Conservation (phyloP, 2,113 vertebrate species). For the Sterna hirundo region DNA sequence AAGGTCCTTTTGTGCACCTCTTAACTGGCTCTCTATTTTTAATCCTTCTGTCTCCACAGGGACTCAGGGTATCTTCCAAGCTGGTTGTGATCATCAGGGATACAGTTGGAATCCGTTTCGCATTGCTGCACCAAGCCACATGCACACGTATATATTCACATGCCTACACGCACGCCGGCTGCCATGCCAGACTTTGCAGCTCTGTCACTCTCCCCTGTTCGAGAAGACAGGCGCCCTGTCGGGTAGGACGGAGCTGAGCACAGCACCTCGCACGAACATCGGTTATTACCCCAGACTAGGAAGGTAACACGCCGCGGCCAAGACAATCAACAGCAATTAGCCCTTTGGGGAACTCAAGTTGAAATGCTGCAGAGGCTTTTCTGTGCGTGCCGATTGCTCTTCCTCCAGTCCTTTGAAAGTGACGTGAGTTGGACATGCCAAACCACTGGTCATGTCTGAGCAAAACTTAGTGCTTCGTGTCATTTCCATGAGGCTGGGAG, state of each 20-base stretch:
- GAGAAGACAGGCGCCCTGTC: not conserved
- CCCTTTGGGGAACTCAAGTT: not conserved
- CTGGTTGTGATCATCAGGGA: not conserved
- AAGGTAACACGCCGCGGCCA: not conserved
- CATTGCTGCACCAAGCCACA: not conserved
- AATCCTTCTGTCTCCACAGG: not conserved
- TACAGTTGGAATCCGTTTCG: not conserved
- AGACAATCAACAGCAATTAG: not conserved
- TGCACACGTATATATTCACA: not conserved
- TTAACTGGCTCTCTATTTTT: not conserved
- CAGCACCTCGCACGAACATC: not conserved
- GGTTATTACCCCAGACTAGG: not conserved
- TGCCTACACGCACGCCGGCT: not conserved
- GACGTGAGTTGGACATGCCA: not conserved
- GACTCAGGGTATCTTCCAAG: not conserved
- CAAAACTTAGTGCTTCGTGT: not conserved
- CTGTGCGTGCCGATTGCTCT: not conserved
- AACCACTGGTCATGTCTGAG: not conserved
- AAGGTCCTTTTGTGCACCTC: not conserved
- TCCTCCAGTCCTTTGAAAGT: not conserved
- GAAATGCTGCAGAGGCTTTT: not conserved
- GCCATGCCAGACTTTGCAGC: not conserved
- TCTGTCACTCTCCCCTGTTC: accelerated
- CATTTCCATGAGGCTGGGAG: not conserved
- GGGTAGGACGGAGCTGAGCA: not conserved